Evolutionary conservation across 2,113 vertebrate species (phyloP).

Genomic region (Poecile atricapillus): DNA sequence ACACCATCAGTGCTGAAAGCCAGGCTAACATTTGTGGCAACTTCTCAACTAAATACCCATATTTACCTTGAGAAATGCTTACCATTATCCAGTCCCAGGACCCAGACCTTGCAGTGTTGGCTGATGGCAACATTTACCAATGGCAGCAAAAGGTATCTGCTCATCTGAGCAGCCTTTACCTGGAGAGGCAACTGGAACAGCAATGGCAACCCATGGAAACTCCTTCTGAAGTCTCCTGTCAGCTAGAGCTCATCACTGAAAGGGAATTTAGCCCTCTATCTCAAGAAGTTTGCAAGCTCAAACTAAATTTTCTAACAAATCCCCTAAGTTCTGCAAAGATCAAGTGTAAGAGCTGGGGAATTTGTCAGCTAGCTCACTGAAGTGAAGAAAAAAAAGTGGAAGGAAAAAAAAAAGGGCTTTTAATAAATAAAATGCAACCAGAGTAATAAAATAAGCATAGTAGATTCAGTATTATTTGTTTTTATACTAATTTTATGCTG

Average conservation of each 20-base stretch:
- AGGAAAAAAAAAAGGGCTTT: neutral
- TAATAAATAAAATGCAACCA: neutral
- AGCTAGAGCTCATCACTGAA: neutral
- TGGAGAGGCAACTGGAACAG: neutral
- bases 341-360: neutral
- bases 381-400: neutral
- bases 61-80: conserved; percentile 9
- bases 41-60: neutral
- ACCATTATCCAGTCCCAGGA: neutral
- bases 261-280: neutral
- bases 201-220: neutral
- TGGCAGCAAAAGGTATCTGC: neutral
- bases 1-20: conserved; percentile 2
- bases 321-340: neutral
- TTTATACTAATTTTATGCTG: conserved; percentile 15
- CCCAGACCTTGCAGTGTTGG: neutral
- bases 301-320: neutral
- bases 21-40: neutral
- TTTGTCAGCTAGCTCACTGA: neutral
- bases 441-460: neutral
- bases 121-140: neutral
- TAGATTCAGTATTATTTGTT: neutral
- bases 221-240: neutral
- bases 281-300: neutral
- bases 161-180: neutral